A percentile compares a stretch with the other conserved stretches of the same genome.
Evolutionary conservation across 2,888 invertebrate genomes (phyloP).

Genomic region (Hydriomena furcata): DNA sequence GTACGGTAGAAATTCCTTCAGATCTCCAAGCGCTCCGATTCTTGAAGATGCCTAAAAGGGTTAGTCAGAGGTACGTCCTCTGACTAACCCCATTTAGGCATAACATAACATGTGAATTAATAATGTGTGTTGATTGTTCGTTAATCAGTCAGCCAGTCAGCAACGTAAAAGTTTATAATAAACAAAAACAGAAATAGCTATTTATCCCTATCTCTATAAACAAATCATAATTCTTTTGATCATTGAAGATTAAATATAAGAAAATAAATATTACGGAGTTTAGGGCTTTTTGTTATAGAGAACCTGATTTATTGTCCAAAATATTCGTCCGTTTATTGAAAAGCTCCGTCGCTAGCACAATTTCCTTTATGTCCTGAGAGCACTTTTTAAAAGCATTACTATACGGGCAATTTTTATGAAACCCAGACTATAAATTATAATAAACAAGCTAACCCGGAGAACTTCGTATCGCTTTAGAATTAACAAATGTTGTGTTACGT

Average conservation of each 20-base stretch:
- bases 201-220: conserved; percentile 10
- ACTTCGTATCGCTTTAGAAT: too few relatives aligned
- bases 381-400: conserved; percentile 57
- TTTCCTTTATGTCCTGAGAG: conserved; percentile 48
- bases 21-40: too few relatives aligned
- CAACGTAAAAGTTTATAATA: too few relatives aligned
- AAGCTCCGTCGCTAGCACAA: conserved; percentile 37
- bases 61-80: too few relatives aligned
- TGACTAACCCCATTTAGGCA: too few relatives aligned
- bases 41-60: too few relatives aligned
- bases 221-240: conserved; percentile 27
- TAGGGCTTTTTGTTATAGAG: conserved; percentile 31
- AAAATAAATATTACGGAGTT: conserved; percentile 27
- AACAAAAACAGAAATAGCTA: background rate
- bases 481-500: too few relatives aligned
- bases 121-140: too few relatives aligned
- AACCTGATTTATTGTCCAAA: conserved; percentile 45
- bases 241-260: conserved; percentile 31
- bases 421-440: background rate
- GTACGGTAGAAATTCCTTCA: too few relatives aligned
- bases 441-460: too few relatives aligned
- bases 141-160: too few relatives aligned
- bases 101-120: too few relatives aligned
- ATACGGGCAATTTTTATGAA: conserved; percentile 5
- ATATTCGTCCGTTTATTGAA: conserved; percentile 48